These are phyloP conservation scores for Myrmecobius fasciatus DNA, from an alignment of 2,113 vertebrate species.

Conservation along the genomic window DNA sequence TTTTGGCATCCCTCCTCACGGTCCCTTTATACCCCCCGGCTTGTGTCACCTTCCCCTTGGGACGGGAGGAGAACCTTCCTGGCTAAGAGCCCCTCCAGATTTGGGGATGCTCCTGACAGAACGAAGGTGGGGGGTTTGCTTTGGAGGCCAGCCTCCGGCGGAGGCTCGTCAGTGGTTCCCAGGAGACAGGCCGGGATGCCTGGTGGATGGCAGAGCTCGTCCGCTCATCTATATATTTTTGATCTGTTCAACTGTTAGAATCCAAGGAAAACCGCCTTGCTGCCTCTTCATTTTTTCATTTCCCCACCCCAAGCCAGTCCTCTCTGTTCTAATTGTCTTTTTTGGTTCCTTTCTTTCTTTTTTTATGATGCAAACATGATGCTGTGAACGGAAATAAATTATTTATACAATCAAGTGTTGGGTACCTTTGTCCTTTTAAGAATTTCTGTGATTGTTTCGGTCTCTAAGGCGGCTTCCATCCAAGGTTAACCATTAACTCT, in stretches of 20 bases:
- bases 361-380: conserved; percentile 1
- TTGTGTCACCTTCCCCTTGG: not conserved
- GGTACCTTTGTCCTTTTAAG: not conserved
- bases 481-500: not conserved
- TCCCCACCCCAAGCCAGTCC: not conserved
- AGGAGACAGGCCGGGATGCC: not conserved
- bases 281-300: not conserved
- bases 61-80: not conserved
- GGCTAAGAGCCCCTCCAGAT: not conserved
- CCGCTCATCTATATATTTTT: not conserved
- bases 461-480: not conserved
- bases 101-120: not conserved
- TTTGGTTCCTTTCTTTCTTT: not conserved
- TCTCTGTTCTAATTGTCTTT: not conserved
- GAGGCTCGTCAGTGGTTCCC: not conserved
- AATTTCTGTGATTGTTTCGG: not conserved
- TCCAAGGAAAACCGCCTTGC: not conserved
- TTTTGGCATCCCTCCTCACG: not conserved
- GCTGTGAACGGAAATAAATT: conserved; percentile 5
- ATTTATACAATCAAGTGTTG: not conserved
- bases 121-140: not conserved
- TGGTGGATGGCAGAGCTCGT: not conserved
- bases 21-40: not conserved
- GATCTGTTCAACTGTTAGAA: not conserved
- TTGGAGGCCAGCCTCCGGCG: not conserved